Base-by-base conservation (phyloP, 2,113 vertebrate genomes). In the Pseudopodoces humilis region DNA sequence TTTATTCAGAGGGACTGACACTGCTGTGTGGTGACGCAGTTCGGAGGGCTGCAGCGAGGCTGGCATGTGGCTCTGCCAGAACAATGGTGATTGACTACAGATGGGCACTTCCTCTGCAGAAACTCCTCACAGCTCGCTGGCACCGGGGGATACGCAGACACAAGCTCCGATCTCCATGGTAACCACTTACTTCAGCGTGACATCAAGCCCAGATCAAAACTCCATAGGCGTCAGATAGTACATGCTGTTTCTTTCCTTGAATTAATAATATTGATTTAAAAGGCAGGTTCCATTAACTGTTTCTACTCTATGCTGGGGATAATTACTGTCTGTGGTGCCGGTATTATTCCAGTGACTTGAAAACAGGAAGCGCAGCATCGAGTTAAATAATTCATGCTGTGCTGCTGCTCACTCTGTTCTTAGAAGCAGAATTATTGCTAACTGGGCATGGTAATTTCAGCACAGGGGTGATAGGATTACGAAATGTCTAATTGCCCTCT, bases 131-230 rank as follows among this genome's bases (percentile, higher is more conserved):
- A 43, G 91, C 95, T 82, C 95, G 12, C 90, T 95, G 94, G 74
- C 84, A 71, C 79, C 67, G 83, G 92, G 88, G 90, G 91, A 96
- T 96, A 97, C 35, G 95, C 97, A 98, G 98, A 98, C 97, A 97
- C 33, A 60, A 82, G 86, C 86, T 85, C 64, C 82, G 85, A 71
- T 98, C 90, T 67, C 97, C 97, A 98, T 98, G 94, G 98, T 92
- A 98, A 98, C 98, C 90, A 83, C 93, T 97, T 94, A 95, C 93
- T 96, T 94, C 91, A 92, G 52, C 12, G 13, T 97, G 97, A 96
- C 94, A 96, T 96, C 95, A 96, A 94, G 60, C 83, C 75, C 86
- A 89, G 91, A 94, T 92, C 87, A 88, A 95, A 96, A 96, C 92
- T 96, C 95, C 92, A 97, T 78, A 93, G 95, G 95, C 92, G 25